Evolutionary conservation across 2,113 vertebrate genomes (phyloP).

Genomic region (Hydrolagus affinis): DNA sequence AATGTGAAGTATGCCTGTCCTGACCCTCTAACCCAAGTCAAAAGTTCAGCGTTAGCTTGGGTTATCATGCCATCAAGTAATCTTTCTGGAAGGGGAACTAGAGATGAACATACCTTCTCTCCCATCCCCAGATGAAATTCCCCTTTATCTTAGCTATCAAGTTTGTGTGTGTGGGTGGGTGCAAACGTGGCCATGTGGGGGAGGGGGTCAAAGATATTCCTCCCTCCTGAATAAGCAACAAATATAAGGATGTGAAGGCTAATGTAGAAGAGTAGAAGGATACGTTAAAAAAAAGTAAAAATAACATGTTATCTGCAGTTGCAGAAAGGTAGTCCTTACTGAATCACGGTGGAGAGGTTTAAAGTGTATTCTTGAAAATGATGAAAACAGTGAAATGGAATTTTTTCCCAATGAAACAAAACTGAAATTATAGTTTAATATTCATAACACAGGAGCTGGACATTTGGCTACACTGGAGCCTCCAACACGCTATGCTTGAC

Average conservation of each 20-base stretch:
- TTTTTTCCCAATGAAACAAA: no score
- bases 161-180: no score
- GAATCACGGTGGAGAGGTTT: no score
- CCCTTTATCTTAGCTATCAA: neutral
- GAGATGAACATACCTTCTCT: neutral
- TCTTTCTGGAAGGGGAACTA: no score
- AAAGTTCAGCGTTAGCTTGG: neutral
- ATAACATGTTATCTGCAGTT: no score
- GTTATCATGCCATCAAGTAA: no score
- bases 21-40: neutral
- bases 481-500: no score
- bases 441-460: no score
- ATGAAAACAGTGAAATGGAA: neutral
- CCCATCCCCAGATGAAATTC: neutral
- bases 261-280: neutral
- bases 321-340: no score
- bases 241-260: neutral
- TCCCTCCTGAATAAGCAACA: neutral
- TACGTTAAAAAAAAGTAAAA: neutral
- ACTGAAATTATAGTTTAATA: neutral
- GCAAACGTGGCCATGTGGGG: neutral
- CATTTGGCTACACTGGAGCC: no score
- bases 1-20: neutral
- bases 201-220: neutral
- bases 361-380: neutral